Base-by-base conservation (phyloP, 2,797 vertebrate species). In the Galagoides demidoff region DNA sequence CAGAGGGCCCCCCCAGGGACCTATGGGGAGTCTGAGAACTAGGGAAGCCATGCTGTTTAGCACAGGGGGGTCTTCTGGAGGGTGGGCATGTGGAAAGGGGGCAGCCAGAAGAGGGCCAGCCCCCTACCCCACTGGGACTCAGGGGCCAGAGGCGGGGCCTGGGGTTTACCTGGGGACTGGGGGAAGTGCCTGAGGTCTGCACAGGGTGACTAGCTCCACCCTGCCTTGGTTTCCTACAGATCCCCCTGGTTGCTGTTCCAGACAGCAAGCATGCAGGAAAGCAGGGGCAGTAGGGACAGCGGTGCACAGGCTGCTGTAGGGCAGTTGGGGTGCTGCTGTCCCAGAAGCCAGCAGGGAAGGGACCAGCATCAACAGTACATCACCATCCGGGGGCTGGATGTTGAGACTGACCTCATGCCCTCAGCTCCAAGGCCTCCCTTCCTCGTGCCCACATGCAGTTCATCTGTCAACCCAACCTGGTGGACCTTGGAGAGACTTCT, bases 361-460 rank as follows among this genome's bases (percentile, higher is more conserved):
- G 57, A 6, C 3, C 4, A 0, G 19, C 22, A 2, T 3, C 8
- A 6, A 19, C 0, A 52, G 49, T 13, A 17, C 17, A 0, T 11
- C 19, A 2, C 49, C 17, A 0, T 0, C 19, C 23, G 13, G 0
- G 0, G 37, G 39, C 57, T 13, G 39, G 4, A 29, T 22, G 3
- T 25, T 13, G 70, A 2, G 37, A 27, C 4, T 37, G 19, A 29
- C 16, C 23, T 5, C 57, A 4, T 7, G 2, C 13, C 0, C 14
- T 29, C 5, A 0, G 11, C 16, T 2, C 10, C 0, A 1, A 14
- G 3, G 3, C 23, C 3, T 43, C 64, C 27, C 6, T n/a, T 57
- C 27, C 7, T 3, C 2, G 2, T 6, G 16, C 2, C 52, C 66
- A 8, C 0, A 0, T 1, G 19, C 16, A 1, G 0, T 0, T 78